Percentiles rank a stretch among this genome's conserved stretches.
These are phyloP conservation scores for Aquatica leii DNA, from an alignment of 2,888 invertebrate genomes.

Conservation along the genomic window DNA sequence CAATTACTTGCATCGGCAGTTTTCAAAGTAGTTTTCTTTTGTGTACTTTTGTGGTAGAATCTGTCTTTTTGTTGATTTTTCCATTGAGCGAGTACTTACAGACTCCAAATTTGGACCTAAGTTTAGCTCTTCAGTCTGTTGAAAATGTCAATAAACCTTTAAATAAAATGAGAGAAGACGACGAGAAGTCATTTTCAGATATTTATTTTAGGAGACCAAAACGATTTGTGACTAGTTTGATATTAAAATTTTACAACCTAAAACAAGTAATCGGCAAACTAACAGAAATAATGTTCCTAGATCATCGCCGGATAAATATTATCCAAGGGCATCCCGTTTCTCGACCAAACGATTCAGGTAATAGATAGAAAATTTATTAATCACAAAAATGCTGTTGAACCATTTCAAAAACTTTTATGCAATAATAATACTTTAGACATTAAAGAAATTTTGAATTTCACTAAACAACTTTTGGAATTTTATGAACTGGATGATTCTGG, in stretches of 20 bases:
- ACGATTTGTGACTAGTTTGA: not conserved
- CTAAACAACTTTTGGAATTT: too few species aligned
- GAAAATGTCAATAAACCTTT: conserved; percentile 9
- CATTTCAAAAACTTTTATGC: conserved; percentile 8
- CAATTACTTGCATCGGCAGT: not conserved
- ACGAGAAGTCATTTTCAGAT: conserved; percentile 8
- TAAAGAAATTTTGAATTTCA: too few species aligned
- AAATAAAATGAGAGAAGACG: conserved; percentile 11
- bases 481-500: too few species aligned
- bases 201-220: not conserved
- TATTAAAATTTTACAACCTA: too few species aligned
- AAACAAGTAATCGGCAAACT: not conserved
- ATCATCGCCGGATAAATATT: not conserved
- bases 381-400: too few species aligned
- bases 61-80: conserved; percentile 11
- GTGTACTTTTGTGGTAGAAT: conserved; percentile 1
- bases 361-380: conserved; percentile 1
- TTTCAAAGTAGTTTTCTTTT: not conserved
- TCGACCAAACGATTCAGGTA: conserved; percentile 12
- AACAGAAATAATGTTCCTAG: not conserved
- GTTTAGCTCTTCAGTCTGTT: too few species aligned
- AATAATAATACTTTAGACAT: not conserved
- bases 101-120: conserved; percentile 10
- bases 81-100: conserved; percentile 13
- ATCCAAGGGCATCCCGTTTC: conserved; percentile 8